These are phyloP conservation scores for Nanorana parkeri DNA, from an alignment of 2,113 vertebrate species.

Conservation along the genomic window DNA sequence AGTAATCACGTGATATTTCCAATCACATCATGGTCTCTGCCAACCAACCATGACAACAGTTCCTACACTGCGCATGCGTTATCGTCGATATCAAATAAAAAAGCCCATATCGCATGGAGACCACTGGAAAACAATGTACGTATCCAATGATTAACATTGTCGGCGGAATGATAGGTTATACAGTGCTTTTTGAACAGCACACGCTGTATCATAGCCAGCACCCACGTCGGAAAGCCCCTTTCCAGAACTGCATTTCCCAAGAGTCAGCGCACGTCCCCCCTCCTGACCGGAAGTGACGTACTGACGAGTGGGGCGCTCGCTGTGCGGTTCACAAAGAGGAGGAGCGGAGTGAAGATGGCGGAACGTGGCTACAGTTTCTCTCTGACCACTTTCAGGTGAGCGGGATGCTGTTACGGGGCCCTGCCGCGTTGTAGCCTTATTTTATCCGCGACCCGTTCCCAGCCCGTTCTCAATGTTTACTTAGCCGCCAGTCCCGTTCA, in stretches of 20 bases:
- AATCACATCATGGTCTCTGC: slow-evolving; percentile 2
- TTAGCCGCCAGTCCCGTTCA: not conserved
- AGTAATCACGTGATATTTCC: no score
- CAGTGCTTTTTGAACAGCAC: no score
- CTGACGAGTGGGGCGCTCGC: not conserved
- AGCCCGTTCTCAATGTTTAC: not conserved
- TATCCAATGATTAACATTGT: not conserved
- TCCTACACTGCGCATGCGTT: not conserved
- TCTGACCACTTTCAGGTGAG: slow-evolving; percentile 95
- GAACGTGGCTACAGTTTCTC: slow-evolving; percentile 97
- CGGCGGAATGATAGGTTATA: not conserved
- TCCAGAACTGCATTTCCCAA: slow-evolving; percentile 41
- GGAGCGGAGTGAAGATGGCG: slow-evolving; percentile 82
- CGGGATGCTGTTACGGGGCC: accelerated
- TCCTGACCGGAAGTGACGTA: accelerated
- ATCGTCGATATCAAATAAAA: no score
- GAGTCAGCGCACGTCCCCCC: accelerated
- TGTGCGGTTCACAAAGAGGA: slow-evolving; percentile 50
- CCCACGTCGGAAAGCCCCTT: no score
- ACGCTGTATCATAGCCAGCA: no score
- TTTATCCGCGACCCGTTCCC: no score
- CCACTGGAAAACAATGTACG: not conserved
- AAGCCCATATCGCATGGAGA: not conserved
- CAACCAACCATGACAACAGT: not conserved
- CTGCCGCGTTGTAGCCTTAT: not conserved